Base-by-base conservation (phyloP, 2,797 vertebrate species). In the Limnodromus scolopaceus region DNA sequence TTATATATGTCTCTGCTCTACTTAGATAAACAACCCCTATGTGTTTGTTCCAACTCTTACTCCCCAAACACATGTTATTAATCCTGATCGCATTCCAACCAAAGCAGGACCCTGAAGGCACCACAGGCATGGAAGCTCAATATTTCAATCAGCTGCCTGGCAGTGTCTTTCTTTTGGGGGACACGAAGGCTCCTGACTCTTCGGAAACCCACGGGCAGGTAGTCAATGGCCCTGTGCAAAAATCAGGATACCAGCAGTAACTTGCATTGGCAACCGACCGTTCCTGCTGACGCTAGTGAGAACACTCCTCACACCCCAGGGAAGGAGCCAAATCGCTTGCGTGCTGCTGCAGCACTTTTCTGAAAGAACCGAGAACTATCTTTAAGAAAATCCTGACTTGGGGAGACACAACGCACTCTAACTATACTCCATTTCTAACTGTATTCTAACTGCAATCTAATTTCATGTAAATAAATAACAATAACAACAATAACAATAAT, bases 291-390 rank as follows among this genome's bases (percentile, higher is more conserved):
- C 2, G 2, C 18, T 13, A 14, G 20, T 14, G 30, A 81, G 54
- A 89, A 69, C 23, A 12, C 49, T 45, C 38, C 65, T 84, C 63
- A 72, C 18, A 27, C 11, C 24, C 14, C 25, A 36, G 18, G 22
- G 46, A 93, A 84, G 46, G 4, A 89, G 46, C 23, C 55, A 81
- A 68, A 86, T 10, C 15, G 19, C 55, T 34, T 23, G 30, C 9
- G 13, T 53, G 71, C 48, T 85, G 58, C 75, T 70, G 48, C 68
- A 87, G 68, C 51, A 48, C 22, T 92, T 84, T 63, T 80, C 43
- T n/a, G 23, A 54, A 63, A 72, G 77, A 82, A 61, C 23, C 1
- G 1, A 85, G 46, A 86, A 8, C 23, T 17, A 13, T 22, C 38
- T 57, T 32, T 23, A 17, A 83, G 55, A 70, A 85, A 85, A 45